A percentile compares a stretch with the other conserved stretches of the same genome.
Evolutionary conservation across 2,113 vertebrate species (phyloP).

Genomic region (Scatophagus argus): DNA sequence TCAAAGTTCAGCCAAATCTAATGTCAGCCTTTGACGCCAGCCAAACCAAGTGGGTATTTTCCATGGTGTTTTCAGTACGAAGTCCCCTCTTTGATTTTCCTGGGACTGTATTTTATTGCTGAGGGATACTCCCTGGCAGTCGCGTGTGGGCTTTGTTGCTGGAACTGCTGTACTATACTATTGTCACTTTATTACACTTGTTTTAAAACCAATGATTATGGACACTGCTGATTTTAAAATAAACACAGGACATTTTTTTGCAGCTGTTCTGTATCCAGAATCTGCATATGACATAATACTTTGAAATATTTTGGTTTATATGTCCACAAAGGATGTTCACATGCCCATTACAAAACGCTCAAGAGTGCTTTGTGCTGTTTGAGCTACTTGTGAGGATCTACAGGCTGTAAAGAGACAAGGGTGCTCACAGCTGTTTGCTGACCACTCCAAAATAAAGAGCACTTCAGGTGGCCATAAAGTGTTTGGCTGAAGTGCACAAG

Average conservation of each 20-base stretch:
- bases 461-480: slow-evolving; percentile 71
- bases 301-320: slow-evolving; percentile 15
- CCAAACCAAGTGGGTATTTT: slow-evolving; percentile 40
- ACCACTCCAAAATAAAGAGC: slow-evolving; percentile 67
- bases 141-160: slow-evolving; percentile 14
- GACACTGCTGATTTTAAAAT: slow-evolving; percentile 13
- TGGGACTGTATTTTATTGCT: slow-evolving; percentile 35
- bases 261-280: not conserved
- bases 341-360: slow-evolving; percentile 28
- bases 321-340: slow-evolving; percentile 5
- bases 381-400: slow-evolving; percentile 42
- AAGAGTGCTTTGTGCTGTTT: slow-evolving; percentile 19
- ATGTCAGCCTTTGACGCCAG: not conserved
- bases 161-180: slow-evolving; percentile 7
- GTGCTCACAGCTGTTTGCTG: slow-evolving; percentile 72
- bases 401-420: slow-evolving; percentile 40
- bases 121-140: slow-evolving; percentile 48
- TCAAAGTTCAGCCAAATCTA: slow-evolving; percentile 29
- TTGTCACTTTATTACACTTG: slow-evolving; percentile 41
- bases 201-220: slow-evolving; percentile 50
- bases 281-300: slow-evolving; percentile 33
- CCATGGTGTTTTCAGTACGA: slow-evolving; percentile 21
- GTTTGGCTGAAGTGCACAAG: slow-evolving; percentile 46
- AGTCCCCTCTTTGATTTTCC: slow-evolving; percentile 30
- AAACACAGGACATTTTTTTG: not conserved